Evolutionary conservation across 2,888 invertebrate genomes (phyloP), one percentile per base, ranked within the genome.

Genomic region (Cryptocephalus primarius): DNA sequence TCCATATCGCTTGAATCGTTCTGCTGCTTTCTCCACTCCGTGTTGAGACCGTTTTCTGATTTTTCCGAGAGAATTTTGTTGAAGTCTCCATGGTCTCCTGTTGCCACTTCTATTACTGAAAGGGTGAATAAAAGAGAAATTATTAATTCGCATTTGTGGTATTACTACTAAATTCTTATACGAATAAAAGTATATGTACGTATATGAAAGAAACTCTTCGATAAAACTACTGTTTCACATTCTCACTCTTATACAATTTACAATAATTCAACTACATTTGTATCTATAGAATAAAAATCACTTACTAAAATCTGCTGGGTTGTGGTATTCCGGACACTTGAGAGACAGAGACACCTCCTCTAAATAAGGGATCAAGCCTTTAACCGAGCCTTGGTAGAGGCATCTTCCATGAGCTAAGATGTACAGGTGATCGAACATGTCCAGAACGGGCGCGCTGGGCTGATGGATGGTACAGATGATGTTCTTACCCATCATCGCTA

Each of bases 401-500:
- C 88, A 89, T 53, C 77, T 74, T 0, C 93, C 94, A 33, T 79
- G 80, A 0, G 85, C 83, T 12, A 95, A 70, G 33, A 88, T 84
- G 68, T 91, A 93, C 38, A 94, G 69, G 64, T 90, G 82, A 70
- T 94, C 92, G 66, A 94, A 88, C 82, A 90, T 85, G 61, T 85
- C 83, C 59, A 93, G 83, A 40, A 92, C 74, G 42, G 83, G 74
- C 2, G 91, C 89, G 49, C 89, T 90, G 0, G 94, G 93, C 67
- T 94, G 93, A 69, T 94, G 94, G 62, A 94, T 88, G 12, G 88
- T 88, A 62, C 88, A 87, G 46, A 94, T 80, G 49, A 94, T 81
- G 2, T 90, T 92, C 55, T 89, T 76, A 8, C 93, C 93, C 60
- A 88, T 87, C 47, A 76, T 69, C 0, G 93, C 89, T 55, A 95